Conservation (phyloP, 2,797 vertebrate species). For the Anomalospiza imberbis region DNA sequence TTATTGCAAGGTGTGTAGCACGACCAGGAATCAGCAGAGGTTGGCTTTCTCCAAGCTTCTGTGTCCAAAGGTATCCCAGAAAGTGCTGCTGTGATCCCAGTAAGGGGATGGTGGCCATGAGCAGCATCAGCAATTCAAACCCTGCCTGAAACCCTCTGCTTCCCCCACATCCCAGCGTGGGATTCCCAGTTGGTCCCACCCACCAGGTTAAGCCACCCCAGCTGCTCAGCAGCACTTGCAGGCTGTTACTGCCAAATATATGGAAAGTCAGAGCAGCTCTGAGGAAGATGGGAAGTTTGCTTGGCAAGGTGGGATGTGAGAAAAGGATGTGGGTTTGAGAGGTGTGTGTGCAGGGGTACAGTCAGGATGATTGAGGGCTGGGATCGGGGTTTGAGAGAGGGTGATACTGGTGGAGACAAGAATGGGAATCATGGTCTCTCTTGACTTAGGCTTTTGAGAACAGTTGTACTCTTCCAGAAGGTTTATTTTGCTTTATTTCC, state of each 20-base stretch:
- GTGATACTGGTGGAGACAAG: background rate
- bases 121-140: background rate
- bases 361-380: too few species aligned
- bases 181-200: background rate
- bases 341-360: background rate
- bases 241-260: background rate
- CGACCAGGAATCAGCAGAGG: background rate
- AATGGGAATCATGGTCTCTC: background rate
- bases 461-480: background rate
- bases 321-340: background rate
- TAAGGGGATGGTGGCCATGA: rapidly evolving
- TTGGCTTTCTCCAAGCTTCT: background rate
- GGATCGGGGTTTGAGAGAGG: background rate
- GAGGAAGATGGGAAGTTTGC: background rate
- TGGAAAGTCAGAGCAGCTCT: background rate
- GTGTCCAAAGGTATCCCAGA: background rate
- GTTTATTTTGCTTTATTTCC: background rate
- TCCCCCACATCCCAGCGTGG: background rate
- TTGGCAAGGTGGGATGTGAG: background rate
- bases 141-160: background rate
- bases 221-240: background rate
- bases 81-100: background rate
- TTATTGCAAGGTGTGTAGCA: background rate
- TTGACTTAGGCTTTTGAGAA: background rate
- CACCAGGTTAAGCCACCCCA: background rate